Conservation (phyloP, 2,797 vertebrate species). For the Pseudomugil gertrudae region DNA sequence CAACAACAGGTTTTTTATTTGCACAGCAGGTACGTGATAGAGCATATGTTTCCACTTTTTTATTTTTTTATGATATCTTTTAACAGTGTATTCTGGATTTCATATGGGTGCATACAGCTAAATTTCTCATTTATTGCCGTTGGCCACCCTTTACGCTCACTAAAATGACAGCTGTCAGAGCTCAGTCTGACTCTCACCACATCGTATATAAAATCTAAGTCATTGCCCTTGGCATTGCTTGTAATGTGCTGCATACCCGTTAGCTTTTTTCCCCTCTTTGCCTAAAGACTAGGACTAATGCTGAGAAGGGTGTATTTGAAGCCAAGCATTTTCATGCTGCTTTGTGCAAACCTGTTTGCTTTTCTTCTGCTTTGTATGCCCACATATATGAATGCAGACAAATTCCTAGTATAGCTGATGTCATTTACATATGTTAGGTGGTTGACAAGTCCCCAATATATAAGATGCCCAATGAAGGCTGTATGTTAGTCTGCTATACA, state of each 20-base stretch:
- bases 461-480: no score
- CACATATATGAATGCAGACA: neutral
- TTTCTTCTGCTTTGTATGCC: neutral
- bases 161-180: slow-evolving; percentile 8
- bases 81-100: neutral
- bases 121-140: neutral
- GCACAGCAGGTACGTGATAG: neutral
- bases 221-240: neutral
- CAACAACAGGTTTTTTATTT: neutral
- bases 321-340: neutral
- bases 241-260: neutral
- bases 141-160: neutral
- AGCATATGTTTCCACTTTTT: neutral
- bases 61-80: neutral
- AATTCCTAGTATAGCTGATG: neutral
- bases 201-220: neutral
- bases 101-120: neutral
- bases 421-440: no score
- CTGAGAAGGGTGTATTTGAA: neutral
- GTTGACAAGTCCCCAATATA: no score
- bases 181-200: neutral
- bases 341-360: neutral
- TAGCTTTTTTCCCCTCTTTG: no score
- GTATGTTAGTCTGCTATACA: no score
- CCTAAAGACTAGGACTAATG: neutral